Evolutionary conservation across 2,797 vertebrate species (phyloP).

Genomic region (Melanotaenia boesemani): DNA sequence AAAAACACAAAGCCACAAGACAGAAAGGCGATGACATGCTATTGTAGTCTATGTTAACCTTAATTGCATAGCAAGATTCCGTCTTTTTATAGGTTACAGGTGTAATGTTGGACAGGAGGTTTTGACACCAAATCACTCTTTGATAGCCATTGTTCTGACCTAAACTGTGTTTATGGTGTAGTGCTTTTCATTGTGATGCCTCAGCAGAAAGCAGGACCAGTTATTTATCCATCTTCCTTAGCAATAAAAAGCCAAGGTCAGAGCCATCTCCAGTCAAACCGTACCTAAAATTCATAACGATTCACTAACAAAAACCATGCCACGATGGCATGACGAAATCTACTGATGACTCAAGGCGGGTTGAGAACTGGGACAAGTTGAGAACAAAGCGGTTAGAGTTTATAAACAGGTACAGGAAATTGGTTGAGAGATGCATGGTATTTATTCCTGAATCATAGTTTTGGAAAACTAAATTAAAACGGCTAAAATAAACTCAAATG

Average conservation of each 20-base stretch:
- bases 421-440: background rate
- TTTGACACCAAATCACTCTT: constrained; percentile 31
- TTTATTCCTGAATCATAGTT: background rate
- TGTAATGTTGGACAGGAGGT: constrained; percentile 37
- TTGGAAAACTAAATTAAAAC: background rate
- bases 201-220: constrained; percentile 28
- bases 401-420: background rate
- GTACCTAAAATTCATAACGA: background rate
- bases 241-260: background rate
- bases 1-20: constrained; percentile 39
- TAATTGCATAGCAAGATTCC: constrained; percentile 57
- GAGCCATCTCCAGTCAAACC: background rate
- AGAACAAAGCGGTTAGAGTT: background rate
- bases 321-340: background rate
- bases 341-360: background rate
- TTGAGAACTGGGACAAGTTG: background rate
- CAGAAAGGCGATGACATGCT: constrained; percentile 49
- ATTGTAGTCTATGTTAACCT: constrained; percentile 43
- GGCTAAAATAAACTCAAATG: constrained; percentile 9
- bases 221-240: constrained; percentile 7
- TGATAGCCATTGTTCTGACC: constrained; percentile 50
- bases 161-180: constrained; percentile 51
- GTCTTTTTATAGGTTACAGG: constrained; percentile 58
- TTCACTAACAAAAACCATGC: constrained; percentile 1
- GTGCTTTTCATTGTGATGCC: constrained; percentile 32